Evolutionary conservation across 2,113 vertebrate species (phyloP), one percentile per base, ranked within the genome.

Genomic region (Thryonomys swinderianus): DNA sequence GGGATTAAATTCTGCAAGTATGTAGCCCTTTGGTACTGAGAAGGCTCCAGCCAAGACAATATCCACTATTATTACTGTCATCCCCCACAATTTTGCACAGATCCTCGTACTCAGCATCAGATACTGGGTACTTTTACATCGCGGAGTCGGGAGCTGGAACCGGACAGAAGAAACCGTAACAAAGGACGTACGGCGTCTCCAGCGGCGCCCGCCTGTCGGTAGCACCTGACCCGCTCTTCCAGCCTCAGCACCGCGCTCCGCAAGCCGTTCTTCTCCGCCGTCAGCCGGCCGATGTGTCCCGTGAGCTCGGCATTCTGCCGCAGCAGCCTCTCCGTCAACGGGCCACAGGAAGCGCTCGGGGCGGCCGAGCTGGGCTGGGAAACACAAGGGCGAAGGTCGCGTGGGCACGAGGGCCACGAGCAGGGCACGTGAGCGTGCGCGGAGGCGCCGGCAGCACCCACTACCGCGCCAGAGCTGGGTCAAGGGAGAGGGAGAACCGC

Each of bases 231-330:
- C 88, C 99, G 99, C 55, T 99, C 99, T 96, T 99, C 99, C 96
- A 99, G 97, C 59, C 98, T 98, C 95, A 99, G 98, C 45, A 99
- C 95, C 67, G 98, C 98, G 85, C 99, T 99, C 85, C 99, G 98
- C 96, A 99, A 98, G 81, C 99, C 99, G 66, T 99, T 99, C 98
- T 99, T 99, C 97, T 99, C 99, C 85, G 99, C 99, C 0, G 99
- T 99, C 96, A 99, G 98, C 1, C 98, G 99, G 96, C 99, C 99
- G 96, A 99, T 99, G 20, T 99, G 99, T 53, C 99, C 99, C 0
- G 99, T 99, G 79, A 99, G 98, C 97, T 99, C 99, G 0, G 99
- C 99, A 9, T 99, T 99, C 96, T 99, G 99, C 95, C 99, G 98
- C 95, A 99, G 98, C 84, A 99, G 98, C 48, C 99, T 98, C 98